phyloP scores from a whole-genome alignment of 2,113 vertebrate genomes.

The Myiopsitta monachus region DNA sequence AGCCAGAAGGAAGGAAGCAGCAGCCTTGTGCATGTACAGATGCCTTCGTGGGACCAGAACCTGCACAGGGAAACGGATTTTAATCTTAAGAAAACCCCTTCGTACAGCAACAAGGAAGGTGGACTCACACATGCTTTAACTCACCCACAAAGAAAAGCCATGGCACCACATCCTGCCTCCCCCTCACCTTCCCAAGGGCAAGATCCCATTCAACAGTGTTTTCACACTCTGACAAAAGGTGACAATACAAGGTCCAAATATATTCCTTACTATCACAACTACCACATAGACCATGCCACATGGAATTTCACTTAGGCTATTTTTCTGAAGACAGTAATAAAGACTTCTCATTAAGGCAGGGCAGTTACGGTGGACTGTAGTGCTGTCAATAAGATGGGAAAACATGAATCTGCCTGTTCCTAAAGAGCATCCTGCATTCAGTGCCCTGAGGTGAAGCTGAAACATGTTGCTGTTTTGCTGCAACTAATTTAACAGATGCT shows the following conservation, averaged over 20 bases:
- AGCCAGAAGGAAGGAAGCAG: not conserved
- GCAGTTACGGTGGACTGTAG: fast-evolving
- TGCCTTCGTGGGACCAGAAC: not conserved
- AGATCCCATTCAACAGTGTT: fast-evolving
- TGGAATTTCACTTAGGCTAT: too few relatives aligned
- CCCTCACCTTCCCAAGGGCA: fast-evolving
- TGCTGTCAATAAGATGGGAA: not conserved
- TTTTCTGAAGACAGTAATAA: not conserved
- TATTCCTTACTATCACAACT: not conserved
- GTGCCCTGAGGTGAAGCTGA: not conserved
- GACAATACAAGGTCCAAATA: not conserved
- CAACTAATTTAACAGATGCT: not conserved
- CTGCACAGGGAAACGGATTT: fast-evolving
- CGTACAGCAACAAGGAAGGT: not conserved
- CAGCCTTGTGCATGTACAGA: fast-evolving
- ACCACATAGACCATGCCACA: not conserved
- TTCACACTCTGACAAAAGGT: not conserved
- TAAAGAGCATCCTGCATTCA: not conserved
- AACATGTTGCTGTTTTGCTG: not conserved
- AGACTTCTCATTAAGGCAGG: not conserved
- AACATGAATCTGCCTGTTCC: not conserved
- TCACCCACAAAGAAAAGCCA: not conserved
- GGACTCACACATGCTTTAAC: not conserved
- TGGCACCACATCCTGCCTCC: not conserved
- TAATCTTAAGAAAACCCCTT: not conserved